These are phyloP conservation scores for Perdix hodgsoniae DNA, from an alignment of 2,797 vertebrate genomes.

Conservation along the genomic window DNA sequence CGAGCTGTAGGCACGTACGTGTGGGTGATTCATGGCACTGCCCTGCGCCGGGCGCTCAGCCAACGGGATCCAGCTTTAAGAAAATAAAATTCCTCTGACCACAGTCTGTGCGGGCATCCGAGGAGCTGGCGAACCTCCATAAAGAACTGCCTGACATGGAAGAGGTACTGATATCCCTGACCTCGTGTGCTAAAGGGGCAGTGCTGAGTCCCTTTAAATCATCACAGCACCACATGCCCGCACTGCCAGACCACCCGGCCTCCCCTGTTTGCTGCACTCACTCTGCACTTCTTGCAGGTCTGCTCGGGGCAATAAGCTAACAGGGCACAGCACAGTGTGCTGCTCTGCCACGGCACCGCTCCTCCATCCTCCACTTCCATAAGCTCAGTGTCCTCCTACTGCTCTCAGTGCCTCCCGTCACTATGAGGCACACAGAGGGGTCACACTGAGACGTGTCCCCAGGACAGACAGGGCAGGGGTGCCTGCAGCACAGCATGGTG, in stretches of 20 bases:
- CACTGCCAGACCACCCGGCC: background rate
- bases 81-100: background rate
- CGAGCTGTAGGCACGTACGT: background rate
- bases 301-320: background rate
- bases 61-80: background rate
- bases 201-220: background rate
- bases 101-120: background rate
- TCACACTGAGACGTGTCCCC: too few relatives aligned
- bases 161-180: fast-evolving
- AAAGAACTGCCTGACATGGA: background rate
- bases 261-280: fast-evolving
- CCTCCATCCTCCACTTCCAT: too few relatives aligned
- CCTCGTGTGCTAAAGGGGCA: background rate
- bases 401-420: too few relatives aligned
- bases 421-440: too few relatives aligned
- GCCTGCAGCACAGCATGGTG: too few relatives aligned
- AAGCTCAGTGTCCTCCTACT: too few relatives aligned
- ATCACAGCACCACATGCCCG: background rate
- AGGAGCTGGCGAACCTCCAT: background rate
- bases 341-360: too few relatives aligned
- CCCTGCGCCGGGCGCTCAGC: background rate
- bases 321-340: background rate
- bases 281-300: background rate
- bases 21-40: slow-evolving; percentile 33
- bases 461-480: too few relatives aligned